Evolutionary conservation across 1,140 invertebrate genomes (phyloP).

Genomic region (Metaphire vulgaris): DNA sequence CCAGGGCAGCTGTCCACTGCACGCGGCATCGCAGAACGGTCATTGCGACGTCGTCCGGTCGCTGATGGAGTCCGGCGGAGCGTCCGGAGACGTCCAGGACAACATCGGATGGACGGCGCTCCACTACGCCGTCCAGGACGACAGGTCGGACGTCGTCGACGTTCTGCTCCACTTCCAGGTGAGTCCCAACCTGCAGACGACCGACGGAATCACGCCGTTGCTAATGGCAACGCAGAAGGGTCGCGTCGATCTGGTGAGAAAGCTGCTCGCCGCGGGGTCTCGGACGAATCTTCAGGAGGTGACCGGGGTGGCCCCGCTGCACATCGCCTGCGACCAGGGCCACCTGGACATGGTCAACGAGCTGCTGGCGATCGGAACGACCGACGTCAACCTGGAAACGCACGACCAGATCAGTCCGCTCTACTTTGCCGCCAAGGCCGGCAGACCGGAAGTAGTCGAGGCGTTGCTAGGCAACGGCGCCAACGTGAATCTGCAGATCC

Average conservation of each 20-base stretch:
- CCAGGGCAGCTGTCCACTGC: conserved; percentile 32
- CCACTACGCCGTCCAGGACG: conserved; percentile 29
- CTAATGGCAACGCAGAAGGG: conserved; percentile 25
- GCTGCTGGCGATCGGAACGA: conserved; percentile 14
- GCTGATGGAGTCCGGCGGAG: conserved; percentile 48
- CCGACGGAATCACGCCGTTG: conserved; percentile 28
- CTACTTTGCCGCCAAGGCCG: conserved; percentile 27
- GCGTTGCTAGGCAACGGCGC: too few relatives aligned
- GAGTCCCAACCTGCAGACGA: too few relatives aligned
- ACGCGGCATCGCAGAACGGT: conserved; percentile 27
- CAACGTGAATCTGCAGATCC: too few relatives aligned
- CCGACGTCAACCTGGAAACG: conserved; percentile 12
- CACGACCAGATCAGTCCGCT: conserved; percentile 23
- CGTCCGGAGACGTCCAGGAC: conserved; percentile 23
- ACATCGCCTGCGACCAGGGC: conserved; percentile 26
- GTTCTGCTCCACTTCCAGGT: too few relatives aligned
- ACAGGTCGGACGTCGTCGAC: background rate
- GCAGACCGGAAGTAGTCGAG: too few relatives aligned
- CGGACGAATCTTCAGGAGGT: conserved; percentile 15
- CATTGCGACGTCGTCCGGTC: conserved; percentile 50
- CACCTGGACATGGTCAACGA: conserved; percentile 12
- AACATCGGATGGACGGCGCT: conserved; percentile 39
- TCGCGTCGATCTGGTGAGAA: too few relatives aligned
- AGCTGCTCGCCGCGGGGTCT: too few relatives aligned
- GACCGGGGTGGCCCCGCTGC: conserved; percentile 25